Base-by-base conservation (phyloP, 2,113 vertebrate species). In the Ivindomyrus marchei region DNA sequence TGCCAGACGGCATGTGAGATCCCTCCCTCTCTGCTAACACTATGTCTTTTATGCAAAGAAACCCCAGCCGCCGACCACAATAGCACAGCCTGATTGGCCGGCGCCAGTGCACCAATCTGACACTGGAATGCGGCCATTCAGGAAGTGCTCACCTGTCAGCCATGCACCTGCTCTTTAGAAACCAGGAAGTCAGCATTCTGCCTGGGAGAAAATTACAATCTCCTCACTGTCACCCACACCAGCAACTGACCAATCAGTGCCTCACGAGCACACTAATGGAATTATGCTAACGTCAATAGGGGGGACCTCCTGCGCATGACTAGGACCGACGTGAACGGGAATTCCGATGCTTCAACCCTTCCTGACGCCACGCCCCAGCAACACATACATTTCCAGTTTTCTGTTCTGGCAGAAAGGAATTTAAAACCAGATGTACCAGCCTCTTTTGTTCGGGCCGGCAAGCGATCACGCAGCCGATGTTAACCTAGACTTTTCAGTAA, bases 91-190 rank as follows among this genome's bases (percentile, higher is more conserved):
- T 88, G 90, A 92, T 56, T 88, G 80, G 87, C 90, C 88, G 89
- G 91, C 90, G 90, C 91, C 92, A 92, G 91, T 70, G 90, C 93
- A 52, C 94, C 92, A 93, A 91, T 94, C 89, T 88, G 77, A 24
- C 52, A 3, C 87, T 90, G 94, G 95, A 96, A 96, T 96, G 96
- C 83, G 90, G 91, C 86, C 89, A 77, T 90, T 93, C 96, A 95
- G 95, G 96, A 95, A 95, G 93, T 87, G 49, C 17, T 49, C 66
- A 87, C 53, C 52, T 45, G 50, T 49, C 89, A 27, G 50, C 21
- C 89, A 62, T 11, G 36, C 89, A 84, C 21, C 50, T 89, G 50
- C 52, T 86, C n/a, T 66, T 50, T 87, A 7, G 31, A 85, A 85
- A 62, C 27, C 24, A 85, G 42, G 66, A 85, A 42, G 39, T 85